phyloP scores from a whole-genome alignment of 2,888 invertebrate genomes.

The Chaitophorus viminalis region DNA sequence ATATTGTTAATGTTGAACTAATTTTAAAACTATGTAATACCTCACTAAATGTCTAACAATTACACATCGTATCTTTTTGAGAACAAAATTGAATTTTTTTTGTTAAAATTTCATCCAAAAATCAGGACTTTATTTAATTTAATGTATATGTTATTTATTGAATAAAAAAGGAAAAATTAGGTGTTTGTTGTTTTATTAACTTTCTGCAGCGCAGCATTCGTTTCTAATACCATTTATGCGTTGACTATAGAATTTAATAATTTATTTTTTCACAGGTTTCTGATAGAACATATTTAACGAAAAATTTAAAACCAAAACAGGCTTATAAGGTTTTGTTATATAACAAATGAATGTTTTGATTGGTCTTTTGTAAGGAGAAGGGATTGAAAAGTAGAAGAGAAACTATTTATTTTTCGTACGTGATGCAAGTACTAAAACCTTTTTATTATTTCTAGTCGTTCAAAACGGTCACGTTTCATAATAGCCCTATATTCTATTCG shows the following conservation, averaged over 20 bases:
- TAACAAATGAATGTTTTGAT: slow-evolving; percentile 39
- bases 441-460: neutral
- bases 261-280: neutral
- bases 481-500: neutral
- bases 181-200: neutral
- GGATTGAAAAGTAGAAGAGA: slow-evolving; percentile 16
- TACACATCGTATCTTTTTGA: neutral
- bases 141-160: neutral
- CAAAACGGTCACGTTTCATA: slow-evolving; percentile 25
- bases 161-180: too few relatives aligned
- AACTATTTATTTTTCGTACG: slow-evolving; percentile 38
- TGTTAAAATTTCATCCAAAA: neutral
- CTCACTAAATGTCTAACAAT: neutral
- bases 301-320: slow-evolving; percentile 27
- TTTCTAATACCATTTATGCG: neutral
- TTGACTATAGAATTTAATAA: neutral
- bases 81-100: neutral
- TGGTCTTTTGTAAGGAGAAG: slow-evolving; percentile 1
- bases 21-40: neutral
- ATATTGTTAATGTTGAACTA: neutral
- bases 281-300: neutral
- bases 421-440: slow-evolving; percentile 42
- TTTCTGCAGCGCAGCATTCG: neutral
- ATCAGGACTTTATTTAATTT: neutral
- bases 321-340: neutral